These are phyloP conservation scores for Zaprionus taronus DNA, from an alignment of 1,140 invertebrate species.

Conservation along the genomic window DNA sequence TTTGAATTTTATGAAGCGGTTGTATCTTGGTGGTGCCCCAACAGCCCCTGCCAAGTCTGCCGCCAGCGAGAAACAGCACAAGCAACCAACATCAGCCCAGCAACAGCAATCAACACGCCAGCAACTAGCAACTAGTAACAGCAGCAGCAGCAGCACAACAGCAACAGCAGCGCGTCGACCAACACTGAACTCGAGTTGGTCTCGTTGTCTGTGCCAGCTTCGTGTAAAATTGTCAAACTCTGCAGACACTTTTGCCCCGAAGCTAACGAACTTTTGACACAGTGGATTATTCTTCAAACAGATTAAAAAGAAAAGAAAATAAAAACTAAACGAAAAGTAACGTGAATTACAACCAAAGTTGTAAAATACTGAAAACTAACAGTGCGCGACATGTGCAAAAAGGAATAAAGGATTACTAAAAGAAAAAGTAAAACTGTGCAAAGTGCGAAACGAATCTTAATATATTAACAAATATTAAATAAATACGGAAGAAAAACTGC, in stretches of 20 bases:
- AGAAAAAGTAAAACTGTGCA: conserved; percentile 58
- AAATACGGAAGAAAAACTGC: conserved; percentile 45
- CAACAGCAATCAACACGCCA: conserved; percentile 32
- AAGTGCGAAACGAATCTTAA: conserved; percentile 56
- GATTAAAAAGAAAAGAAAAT: conserved; percentile 5
- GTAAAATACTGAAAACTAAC: conserved; percentile 21
- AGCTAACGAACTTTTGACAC: conserved; percentile 61
- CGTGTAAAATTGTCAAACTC: conserved; percentile 52
- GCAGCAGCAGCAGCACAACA: conserved; percentile 35
- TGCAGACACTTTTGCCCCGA: conserved; percentile 49
- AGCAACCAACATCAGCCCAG: conserved; percentile 43
- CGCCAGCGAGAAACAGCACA: conserved; percentile 37
- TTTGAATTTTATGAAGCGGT: conserved; percentile 85
- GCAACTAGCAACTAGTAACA: conserved; percentile 39
- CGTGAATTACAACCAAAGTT: conserved; percentile 22
- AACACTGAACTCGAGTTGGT: conserved; percentile 36
- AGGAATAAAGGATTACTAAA: conserved; percentile 47
- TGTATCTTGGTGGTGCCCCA: conserved; percentile 81
- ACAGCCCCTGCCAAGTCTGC: conserved; percentile 52
- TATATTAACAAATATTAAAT: conserved; percentile 31
- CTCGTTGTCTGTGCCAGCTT: conserved; percentile 42
- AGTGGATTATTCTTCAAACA: conserved; percentile 65
- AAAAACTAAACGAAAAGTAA: conserved; percentile 24
- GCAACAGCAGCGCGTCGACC: conserved; percentile 22
- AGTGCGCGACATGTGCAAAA: conserved; percentile 72